Percentiles rank a stretch among this genome's conserved stretches.
Evolutionary conservation across 2,797 vertebrate species (phyloP).

Genomic region (Numenius phaeopus): DNA sequence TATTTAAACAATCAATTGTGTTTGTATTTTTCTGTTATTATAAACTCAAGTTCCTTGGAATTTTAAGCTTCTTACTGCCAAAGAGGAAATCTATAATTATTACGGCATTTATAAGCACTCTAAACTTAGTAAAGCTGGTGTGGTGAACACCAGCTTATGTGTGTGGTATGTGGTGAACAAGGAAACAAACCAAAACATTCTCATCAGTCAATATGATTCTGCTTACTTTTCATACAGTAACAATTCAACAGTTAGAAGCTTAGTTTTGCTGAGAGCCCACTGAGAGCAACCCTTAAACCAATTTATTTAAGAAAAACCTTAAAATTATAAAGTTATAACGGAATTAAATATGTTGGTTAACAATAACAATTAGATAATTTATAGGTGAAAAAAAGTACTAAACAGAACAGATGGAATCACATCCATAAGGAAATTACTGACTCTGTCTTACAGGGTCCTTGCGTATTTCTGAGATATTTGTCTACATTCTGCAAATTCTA

Average conservation of each 20-base stretch:
- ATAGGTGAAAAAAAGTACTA: accelerated
- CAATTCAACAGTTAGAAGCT: neutral
- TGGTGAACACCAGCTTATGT: too few species aligned
- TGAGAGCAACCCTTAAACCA: neutral
- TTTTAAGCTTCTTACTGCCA: neutral
- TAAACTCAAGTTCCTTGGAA: neutral
- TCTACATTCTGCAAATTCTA: neutral
- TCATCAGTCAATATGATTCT: neutral
- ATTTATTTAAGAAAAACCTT: neutral
- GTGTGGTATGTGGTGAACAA: neutral
- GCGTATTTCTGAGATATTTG: neutral
- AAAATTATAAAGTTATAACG: neutral
- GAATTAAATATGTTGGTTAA: neutral
- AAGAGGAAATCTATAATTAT: neutral
- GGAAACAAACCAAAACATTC: neutral
- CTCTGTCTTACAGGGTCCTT: neutral
- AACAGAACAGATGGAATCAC: neutral
- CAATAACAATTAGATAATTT: neutral
- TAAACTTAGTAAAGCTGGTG: neutral
- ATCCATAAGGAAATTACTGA: neutral
- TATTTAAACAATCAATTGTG: neutral
- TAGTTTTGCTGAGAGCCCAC: neutral
- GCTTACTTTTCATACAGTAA: neutral
- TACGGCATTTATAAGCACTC: neutral
- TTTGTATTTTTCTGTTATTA: neutral